Percentiles rank a stretch among this genome's conserved stretches.
Evolutionary conservation across 2,797 vertebrate species (phyloP).

Genomic region (Betta splendens): DNA sequence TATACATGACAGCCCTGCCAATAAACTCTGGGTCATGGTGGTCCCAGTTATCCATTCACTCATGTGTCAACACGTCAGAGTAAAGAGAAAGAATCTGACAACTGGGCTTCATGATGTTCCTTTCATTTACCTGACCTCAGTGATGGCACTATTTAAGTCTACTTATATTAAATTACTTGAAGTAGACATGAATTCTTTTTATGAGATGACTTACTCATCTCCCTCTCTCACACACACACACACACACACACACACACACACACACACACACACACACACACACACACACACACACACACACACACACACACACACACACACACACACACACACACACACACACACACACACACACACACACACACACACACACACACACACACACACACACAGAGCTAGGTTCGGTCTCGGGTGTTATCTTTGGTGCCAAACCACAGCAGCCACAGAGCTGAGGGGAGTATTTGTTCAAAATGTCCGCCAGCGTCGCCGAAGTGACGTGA

Average conservation of each 20-base stretch:
- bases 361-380: slow-evolving; percentile 8
- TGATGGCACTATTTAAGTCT: background rate
- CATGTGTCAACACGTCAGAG: slow-evolving; percentile 59
- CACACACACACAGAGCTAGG: slow-evolving; percentile 16
- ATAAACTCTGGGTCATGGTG: slow-evolving; percentile 45
- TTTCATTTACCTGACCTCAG: slow-evolving; percentile 16
- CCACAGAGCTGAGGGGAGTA: slow-evolving; percentile 38
- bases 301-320: background rate
- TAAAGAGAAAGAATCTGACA: slow-evolving; percentile 18
- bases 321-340: background rate
- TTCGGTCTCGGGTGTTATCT: slow-evolving; percentile 39
- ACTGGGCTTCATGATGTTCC: slow-evolving; percentile 41
- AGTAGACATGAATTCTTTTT: too few relatives aligned
- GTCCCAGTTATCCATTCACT: slow-evolving; percentile 68
- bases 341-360: too few relatives aligned
- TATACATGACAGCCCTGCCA: slow-evolving; percentile 4
- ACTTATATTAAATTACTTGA: background rate
- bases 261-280: background rate
- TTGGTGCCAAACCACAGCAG: slow-evolving; percentile 44
- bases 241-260: too few relatives aligned
- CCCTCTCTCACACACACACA: background rate
- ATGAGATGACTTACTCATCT: too few relatives aligned
- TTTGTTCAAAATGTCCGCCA: slow-evolving; percentile 64
- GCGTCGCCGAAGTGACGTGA: slow-evolving; percentile 48
- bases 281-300: background rate